These are phyloP conservation scores for Apis florea DNA, from an alignment of 1,140 invertebrate species.

Conservation along the genomic window DNA sequence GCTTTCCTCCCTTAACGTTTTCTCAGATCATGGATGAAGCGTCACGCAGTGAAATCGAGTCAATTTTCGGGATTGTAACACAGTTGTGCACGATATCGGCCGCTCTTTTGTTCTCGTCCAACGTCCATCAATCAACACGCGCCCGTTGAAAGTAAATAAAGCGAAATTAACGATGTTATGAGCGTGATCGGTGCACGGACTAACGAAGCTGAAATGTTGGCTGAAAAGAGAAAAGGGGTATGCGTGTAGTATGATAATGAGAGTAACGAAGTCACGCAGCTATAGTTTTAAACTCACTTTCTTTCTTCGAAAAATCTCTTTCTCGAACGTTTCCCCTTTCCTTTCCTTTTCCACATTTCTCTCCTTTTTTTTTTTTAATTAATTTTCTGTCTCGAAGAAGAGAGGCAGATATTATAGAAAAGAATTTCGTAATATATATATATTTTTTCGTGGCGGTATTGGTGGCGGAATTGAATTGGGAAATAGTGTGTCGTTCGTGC, in stretches of 20 bases:
- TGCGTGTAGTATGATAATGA: conserved; percentile 9
- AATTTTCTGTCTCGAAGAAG: too few relatives aligned
- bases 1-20: too few relatives aligned
- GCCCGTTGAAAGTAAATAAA: conserved; percentile 9
- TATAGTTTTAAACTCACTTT: background rate
- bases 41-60: background rate
- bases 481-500: background rate
- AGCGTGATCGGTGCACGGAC: background rate
- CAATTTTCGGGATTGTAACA: background rate
- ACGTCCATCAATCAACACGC: conserved; percentile 8
- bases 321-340: background rate
- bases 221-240: conserved; percentile 9
- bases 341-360: background rate
- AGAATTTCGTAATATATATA: too few relatives aligned
- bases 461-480: background rate
- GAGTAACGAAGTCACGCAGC: conserved; percentile 13
- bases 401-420: too few relatives aligned
- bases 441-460: background rate
- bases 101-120: conserved; percentile 10
- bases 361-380: too few relatives aligned
- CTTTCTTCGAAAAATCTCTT: background rate
- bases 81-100: background rate
- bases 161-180: conserved; percentile 23
- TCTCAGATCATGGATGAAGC: background rate
- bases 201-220: conserved; percentile 14